phyloP scores from a whole-genome alignment of 2,888 invertebrate species.

The Brenthis daphne region DNA sequence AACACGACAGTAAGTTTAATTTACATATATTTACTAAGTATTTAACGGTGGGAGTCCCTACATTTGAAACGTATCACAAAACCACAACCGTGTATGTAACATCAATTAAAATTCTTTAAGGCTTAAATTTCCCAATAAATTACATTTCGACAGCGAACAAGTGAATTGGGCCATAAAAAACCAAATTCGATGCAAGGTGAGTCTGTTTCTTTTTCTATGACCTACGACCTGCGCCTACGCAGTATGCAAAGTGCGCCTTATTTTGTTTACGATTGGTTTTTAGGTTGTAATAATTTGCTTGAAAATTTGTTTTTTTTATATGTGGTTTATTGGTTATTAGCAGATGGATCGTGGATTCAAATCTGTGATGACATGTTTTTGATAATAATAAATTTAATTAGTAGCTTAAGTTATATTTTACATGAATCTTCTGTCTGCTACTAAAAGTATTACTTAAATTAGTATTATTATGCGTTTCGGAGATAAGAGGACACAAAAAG shows the following conservation, averaged over 20 bases:
- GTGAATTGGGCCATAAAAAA: slow-evolving; percentile 1
- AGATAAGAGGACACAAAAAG: too few species aligned
- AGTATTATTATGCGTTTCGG: too few species aligned
- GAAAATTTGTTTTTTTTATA: too few species aligned
- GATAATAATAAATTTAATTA: too few species aligned
- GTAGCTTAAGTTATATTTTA: too few species aligned
- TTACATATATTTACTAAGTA: not conserved
- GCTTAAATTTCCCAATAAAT: slow-evolving; percentile 1
- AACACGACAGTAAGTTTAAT: not conserved
- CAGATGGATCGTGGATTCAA: too few species aligned
- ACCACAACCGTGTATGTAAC: slow-evolving; percentile 5
- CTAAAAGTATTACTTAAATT: too few species aligned
- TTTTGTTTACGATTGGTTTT: not conserved
- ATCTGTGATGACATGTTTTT: too few species aligned
- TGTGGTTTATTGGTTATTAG: too few species aligned
- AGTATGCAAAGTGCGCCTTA: slow-evolving; percentile 18
- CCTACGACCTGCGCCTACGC: slow-evolving; percentile 27
- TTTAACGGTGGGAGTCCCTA: not conserved
- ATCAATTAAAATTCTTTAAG: slow-evolving; percentile 23
- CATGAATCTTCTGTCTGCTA: too few species aligned
- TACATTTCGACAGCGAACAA: not conserved
- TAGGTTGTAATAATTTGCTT: too few species aligned
- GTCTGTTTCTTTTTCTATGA: slow-evolving; percentile 7
- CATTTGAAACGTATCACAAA: not conserved
- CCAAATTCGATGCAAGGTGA: slow-evolving; percentile 9